Conservation (phyloP, 2,797 vertebrate genomes). For the Anguilla megastoma region DNA sequence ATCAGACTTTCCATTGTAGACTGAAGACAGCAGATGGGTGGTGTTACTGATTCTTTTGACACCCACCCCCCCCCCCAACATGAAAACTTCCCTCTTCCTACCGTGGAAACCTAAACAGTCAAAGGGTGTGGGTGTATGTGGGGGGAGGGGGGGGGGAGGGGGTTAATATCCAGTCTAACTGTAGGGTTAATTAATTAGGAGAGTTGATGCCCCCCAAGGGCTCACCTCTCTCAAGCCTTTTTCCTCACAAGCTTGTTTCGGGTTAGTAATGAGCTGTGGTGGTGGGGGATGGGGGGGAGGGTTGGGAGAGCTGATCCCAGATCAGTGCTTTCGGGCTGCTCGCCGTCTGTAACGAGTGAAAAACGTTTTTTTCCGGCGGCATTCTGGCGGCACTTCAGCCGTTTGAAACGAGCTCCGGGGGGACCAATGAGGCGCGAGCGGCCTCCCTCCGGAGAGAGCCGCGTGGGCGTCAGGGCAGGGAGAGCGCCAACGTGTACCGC, state of each 20-base stretch:
- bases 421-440: constrained; percentile 21
- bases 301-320: background rate
- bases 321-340: constrained; percentile 8
- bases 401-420: background rate
- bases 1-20: constrained; percentile 71
- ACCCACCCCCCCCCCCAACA: no score
- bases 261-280: background rate
- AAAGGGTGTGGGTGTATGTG: background rate
- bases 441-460: constrained; percentile 40
- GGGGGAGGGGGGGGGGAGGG: no score
- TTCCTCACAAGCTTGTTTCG: background rate
- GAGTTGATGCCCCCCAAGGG: background rate
- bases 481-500: constrained; percentile 41
- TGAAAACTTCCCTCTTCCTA: no score
- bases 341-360: background rate
- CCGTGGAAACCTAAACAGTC: no score
- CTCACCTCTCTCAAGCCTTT: no score
- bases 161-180: no score
- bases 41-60: constrained; percentile 46
- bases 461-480: constrained; percentile 42
- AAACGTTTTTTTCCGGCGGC: background rate
- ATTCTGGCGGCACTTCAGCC: background rate
- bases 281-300: background rate
- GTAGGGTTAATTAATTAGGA: no score
- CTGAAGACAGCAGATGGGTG: constrained; percentile 46